These are phyloP conservation scores for Pagetopsis macropterus DNA, from an alignment of 2,797 vertebrate species.

Conservation along the genomic window DNA sequence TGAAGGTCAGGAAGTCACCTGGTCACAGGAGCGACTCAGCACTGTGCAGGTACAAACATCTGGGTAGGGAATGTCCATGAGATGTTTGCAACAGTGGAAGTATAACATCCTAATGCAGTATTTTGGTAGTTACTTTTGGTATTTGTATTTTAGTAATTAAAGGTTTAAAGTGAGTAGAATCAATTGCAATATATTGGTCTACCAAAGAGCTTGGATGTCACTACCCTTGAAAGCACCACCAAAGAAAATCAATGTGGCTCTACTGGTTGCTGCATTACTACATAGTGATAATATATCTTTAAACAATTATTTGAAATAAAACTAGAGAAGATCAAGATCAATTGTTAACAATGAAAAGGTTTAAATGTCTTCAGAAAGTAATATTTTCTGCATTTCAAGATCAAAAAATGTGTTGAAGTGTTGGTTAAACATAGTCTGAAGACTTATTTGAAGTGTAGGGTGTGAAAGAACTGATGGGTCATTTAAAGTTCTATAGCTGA, in stretches of 20 bases:
- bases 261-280: background rate
- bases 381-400: background rate
- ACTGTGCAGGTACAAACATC: constrained; percentile 63
- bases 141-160: background rate
- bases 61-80: constrained; percentile 44
- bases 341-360: background rate
- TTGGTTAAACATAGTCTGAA: background rate
- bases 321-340: background rate
- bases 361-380: background rate
- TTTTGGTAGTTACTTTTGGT: background rate
- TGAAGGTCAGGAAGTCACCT: constrained; percentile 62
- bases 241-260: background rate
- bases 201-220: constrained; percentile 7
- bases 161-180: background rate
- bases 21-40: constrained; percentile 55
- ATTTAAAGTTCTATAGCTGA: no score
- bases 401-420: background rate
- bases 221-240: background rate
- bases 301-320: background rate
- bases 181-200: constrained; percentile 1
- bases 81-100: constrained; percentile 18
- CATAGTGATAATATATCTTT: background rate
- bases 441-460: background rate
- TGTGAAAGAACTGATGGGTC: background rate
- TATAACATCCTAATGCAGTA: background rate